Conservation (phyloP, 2,888 invertebrate genomes). For the Steromphala cineraria region DNA sequence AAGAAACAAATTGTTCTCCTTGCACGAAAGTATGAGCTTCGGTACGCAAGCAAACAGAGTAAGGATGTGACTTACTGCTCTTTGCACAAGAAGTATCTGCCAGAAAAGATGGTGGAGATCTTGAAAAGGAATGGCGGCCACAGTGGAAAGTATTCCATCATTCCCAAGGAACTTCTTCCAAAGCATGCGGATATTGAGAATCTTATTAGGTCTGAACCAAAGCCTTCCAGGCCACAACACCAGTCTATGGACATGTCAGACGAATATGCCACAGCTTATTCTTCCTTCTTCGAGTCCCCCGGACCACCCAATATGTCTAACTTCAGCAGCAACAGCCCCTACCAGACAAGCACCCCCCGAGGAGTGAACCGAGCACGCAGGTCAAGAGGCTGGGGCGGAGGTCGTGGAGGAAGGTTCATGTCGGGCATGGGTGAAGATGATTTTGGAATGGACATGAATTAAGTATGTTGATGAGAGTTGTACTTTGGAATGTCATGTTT, state of each 20-base stretch:
- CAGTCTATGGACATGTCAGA: no score
- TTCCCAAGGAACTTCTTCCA: conserved; percentile 38
- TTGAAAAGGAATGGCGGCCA: conserved; percentile 27
- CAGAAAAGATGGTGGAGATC: conserved; percentile 36
- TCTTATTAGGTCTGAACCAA: conserved; percentile 5
- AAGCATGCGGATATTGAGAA: conserved; percentile 39
- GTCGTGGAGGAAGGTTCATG: neutral
- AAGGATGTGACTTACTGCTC: conserved; percentile 41
- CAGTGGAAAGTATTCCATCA: conserved; percentile 48
- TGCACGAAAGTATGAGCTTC: conserved; percentile 39
- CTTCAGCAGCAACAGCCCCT: neutral
- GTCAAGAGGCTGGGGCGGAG: no score
- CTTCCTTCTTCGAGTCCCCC: no score
- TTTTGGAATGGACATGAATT: no score
- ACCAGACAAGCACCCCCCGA: neutral
- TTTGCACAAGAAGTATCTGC: conserved; percentile 41
- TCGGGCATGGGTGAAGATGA: no score
- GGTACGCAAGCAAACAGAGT: conserved; percentile 27
- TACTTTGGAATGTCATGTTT: no score
- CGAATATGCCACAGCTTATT: no score
- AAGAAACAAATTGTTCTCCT: conserved; percentile 1
- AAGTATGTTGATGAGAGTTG: no score
- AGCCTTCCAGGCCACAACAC: no score
- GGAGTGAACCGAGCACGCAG: no score
- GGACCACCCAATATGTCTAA: no score